Evolutionary conservation across 37 sponge, comb jelly and placozoan species (phyloP).

Genomic region (Lycopodina hypogea): DNA sequence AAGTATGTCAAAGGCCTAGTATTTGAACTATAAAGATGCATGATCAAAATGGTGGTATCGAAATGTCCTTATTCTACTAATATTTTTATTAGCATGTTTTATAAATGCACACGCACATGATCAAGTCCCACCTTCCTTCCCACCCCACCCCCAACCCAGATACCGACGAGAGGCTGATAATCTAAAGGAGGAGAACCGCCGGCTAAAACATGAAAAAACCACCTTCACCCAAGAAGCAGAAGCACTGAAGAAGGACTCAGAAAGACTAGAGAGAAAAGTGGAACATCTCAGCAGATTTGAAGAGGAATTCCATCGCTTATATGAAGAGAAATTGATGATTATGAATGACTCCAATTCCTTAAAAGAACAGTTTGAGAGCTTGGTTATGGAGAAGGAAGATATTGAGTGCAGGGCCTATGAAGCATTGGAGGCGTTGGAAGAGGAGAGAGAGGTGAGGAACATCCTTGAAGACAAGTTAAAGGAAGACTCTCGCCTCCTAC

Average conservation of each 20-base stretch:
- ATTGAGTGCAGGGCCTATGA: slow-evolving; percentile 43
- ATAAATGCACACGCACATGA: too few relatives aligned
- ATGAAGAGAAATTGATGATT: slow-evolving; percentile 35
- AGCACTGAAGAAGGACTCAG: slow-evolving; percentile 38
- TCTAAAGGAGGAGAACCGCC: slow-evolving; percentile 39
- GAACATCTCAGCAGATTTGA: slow-evolving; percentile 35
- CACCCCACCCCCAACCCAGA: slow-evolving; percentile 13
- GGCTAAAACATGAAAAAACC: slow-evolving; percentile 14
- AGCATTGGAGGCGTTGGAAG: slow-evolving; percentile 50
- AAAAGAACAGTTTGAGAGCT: slow-evolving; percentile 37
- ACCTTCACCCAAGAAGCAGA: slow-evolving; percentile 8
- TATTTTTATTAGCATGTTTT: too few relatives aligned
- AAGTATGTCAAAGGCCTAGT: too few relatives aligned
- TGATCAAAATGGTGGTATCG: too few relatives aligned
- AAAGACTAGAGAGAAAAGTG: slow-evolving; percentile 25
- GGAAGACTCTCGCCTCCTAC: slow-evolving; percentile 26
- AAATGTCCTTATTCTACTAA: too few relatives aligned
- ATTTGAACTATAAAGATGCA: too few relatives aligned
- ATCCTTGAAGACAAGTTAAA: slow-evolving; percentile 51
- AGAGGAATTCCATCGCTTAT: slow-evolving; percentile 18
- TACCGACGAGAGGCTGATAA: slow-evolving; percentile 28
- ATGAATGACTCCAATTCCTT: slow-evolving; percentile 28
- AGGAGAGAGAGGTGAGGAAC: slow-evolving; percentile 67
- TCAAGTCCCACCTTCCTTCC: background rate
- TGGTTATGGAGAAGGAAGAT: slow-evolving; percentile 58